phyloP scores from a whole-genome alignment of 2,113 vertebrate genomes.

The Pygoscelis antarcticus region DNA sequence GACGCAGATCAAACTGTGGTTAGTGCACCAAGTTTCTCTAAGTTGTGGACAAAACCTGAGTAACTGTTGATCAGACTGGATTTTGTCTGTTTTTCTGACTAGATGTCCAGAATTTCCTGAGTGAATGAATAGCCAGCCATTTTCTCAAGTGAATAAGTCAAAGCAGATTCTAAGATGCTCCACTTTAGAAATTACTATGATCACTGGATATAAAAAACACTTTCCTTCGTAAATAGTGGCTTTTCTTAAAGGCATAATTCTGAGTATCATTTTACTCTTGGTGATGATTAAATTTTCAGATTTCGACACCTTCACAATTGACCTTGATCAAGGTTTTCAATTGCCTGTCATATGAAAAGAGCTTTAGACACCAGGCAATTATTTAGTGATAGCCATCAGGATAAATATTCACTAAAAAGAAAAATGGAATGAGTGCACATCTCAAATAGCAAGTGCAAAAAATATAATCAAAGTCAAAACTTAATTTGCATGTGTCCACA shows the following conservation, averaged over 20 bases:
- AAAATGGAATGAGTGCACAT: conserved; percentile 51
- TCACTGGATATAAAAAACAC: conserved; percentile 55
- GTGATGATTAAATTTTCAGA: conserved; percentile 68
- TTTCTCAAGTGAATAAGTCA: conserved; percentile 65
- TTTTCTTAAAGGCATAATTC: conserved; percentile 68
- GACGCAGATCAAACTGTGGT: not conserved
- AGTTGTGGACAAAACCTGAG: not conserved
- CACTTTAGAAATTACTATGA: conserved; percentile 70
- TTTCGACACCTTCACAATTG: conserved; percentile 66
- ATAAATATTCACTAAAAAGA: conserved; percentile 37
- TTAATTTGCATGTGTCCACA: conserved; percentile 79
- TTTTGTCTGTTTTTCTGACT: conserved; percentile 38
- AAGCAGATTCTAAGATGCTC: conserved; percentile 59
- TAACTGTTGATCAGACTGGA: not conserved
- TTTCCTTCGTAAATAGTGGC: conserved; percentile 48
- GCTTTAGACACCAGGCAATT: conserved; percentile 75
- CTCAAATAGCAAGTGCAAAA: conserved; percentile 40
- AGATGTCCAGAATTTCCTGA: conserved; percentile 32
- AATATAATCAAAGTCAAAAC: conserved; percentile 73
- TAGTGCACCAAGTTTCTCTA: not conserved
- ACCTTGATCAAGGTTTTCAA: conserved; percentile 74
- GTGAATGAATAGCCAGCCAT: conserved; percentile 15
- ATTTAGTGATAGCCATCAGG: conserved; percentile 68
- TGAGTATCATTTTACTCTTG: conserved; percentile 54
- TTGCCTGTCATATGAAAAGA: conserved; percentile 40